phyloP scores from a whole-genome alignment of 2,113 vertebrate species.

The Misgurnus anguillicaudatus region DNA sequence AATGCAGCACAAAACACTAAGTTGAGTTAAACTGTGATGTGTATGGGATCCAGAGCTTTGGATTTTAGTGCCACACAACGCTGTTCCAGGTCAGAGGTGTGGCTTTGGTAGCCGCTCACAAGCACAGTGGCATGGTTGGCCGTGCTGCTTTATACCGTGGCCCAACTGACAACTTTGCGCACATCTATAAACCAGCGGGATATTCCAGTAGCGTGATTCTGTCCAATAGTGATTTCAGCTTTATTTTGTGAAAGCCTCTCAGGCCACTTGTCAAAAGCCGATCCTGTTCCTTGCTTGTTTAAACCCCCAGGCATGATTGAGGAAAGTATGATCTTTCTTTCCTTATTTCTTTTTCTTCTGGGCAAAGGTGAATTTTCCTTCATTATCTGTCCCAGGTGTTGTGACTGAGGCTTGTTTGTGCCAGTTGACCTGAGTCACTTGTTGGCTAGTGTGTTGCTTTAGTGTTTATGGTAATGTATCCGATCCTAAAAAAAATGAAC shows the following conservation, averaged over 20 bases:
- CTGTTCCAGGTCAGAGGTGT: slow-evolving; percentile 3
- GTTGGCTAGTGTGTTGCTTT: not conserved
- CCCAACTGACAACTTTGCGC: slow-evolving; percentile 1
- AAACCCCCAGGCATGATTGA: slow-evolving; percentile 31
- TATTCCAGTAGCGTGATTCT: slow-evolving; percentile 41
- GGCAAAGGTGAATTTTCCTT: slow-evolving; percentile 30
- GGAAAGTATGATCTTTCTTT: slow-evolving; percentile 26
- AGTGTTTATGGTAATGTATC: not conserved
- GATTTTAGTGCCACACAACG: not conserved
- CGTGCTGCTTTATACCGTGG: slow-evolving; percentile 16
- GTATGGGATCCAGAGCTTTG: not conserved
- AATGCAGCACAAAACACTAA: not conserved
- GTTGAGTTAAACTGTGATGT: not conserved
- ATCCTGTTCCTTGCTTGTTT: slow-evolving; percentile 35
- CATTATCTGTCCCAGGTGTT: slow-evolving; percentile 20
- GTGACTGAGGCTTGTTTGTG: slow-evolving; percentile 3
- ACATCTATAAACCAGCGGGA: slow-evolving; percentile 44
- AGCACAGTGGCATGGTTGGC: not conserved
- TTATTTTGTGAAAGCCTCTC: slow-evolving; percentile 22
- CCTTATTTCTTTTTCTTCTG: slow-evolving; percentile 20
- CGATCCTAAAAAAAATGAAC: not conserved
- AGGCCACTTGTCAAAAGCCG: slow-evolving; percentile 39
- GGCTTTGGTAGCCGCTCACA: not conserved
- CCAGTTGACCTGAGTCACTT: not conserved
- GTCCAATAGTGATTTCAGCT: slow-evolving; percentile 42